Evolutionary conservation across 2,113 vertebrate species (phyloP), one percentile per base, ranked within the genome.

Genomic region (Synchiropus splendidus): DNA sequence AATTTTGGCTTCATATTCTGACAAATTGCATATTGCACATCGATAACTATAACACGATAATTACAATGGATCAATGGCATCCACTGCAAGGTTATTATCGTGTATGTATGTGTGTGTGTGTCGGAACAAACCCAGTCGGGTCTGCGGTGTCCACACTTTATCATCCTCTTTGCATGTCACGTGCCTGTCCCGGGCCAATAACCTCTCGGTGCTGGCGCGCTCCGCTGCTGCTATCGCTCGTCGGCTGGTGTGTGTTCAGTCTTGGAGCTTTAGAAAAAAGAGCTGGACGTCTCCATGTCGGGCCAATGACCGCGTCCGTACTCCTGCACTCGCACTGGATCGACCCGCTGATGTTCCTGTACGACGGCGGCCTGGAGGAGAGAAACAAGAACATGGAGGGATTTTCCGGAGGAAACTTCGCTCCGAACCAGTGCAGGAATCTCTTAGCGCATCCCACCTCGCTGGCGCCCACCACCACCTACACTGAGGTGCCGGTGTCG

Each of bases 341-440:
- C 83, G 94, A 97, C 87, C 92, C 92, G 83, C 89, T 97, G 86
- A 97, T 98, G 94, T 98, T 97, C 58, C 90, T 98, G 70, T 97
- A 95, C 89, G 94, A 96, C 88, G 91, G 88, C 87, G 83, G 87
- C 72, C 80, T 93, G 85, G 89, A 92, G 77, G 89, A 91, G 54
- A 89, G 91, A 81, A 93, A 85, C 85, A 95, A 97, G 85, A 97
- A 89, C 86, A 97, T 98, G 92, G 92, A 97, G 69, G 89, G 88
- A 59, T 90, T 89, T 75, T 85, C 84, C 63, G 89, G 88, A 75
- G 86, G 89, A 65, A 94, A 92, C 82, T 92, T 92, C 54, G 89
- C 92, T 13, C 85, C 86, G 58, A 95, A 87, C 80, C 94, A 95
- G 78, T 96, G 94, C 88, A 86, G 94, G 82, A 97, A 95, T 85